Base-by-base conservation (phyloP, 2,113 vertebrate genomes). In the Urocynchramus pylzowi region DNA sequence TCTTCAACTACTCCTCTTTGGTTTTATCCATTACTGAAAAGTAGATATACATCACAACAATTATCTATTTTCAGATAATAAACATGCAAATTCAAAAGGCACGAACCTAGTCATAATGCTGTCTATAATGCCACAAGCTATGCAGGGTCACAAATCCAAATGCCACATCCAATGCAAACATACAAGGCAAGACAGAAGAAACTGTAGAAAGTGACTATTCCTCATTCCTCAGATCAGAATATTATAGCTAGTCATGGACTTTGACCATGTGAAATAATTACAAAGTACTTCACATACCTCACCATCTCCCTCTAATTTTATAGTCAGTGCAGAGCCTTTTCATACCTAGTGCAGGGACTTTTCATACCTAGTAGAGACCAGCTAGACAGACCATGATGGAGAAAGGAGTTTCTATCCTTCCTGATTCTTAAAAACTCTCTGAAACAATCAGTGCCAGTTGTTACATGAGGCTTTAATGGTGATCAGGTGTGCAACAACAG, bases 301-400 rank as follows among this genome's bases (percentile, higher is more conserved):
- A 44, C 2, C 1, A n/a, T 63, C 68, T 63, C 21, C 13, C 26
- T 41, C 16, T 7, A 6, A 39, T 45, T 86, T 61, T 35, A 17
- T 7, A n/a, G 10, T 6, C 49, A 20, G 4, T 11, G 18, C 41
- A 15, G 30, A 7, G 56, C 52, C 13, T 53, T 41, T 13, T 54
- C 8, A 26, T 2, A 28, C 0, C 4, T 3, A 31, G 24, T 1
- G n/a, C n/a, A n/a, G 1, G n/a, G 24, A 33, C 11, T 47, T 9
- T 13, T 54, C 8, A 26, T 2, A 28, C 0, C 4, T 3, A 31
- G 24, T 1, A 26, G 35, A 54, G 7, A 24, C 4, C 37, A 85
- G 5, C 6, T 16, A 69, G 11, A 22, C 22, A 68, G 22, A 63
- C 24, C 0, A 16, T 2, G 8, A 39, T 64, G 2, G 3, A 35